phyloP scores from a whole-genome alignment of 2,797 vertebrate species.

The Alfaro cultratus region DNA sequence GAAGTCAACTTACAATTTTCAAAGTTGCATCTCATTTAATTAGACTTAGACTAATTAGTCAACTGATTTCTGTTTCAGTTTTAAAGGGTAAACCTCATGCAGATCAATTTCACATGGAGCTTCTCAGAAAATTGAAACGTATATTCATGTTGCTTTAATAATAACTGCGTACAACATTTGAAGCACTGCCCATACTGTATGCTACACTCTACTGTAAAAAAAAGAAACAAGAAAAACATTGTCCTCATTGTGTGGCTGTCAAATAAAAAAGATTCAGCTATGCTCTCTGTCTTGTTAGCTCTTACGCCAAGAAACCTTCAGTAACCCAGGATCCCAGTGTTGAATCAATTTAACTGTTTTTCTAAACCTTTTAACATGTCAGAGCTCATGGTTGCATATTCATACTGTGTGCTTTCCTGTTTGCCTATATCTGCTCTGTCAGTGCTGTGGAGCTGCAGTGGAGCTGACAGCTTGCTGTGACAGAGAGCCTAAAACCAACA shows the following conservation, averaged over 20 bases:
- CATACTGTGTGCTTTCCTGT: slow-evolving; percentile 12
- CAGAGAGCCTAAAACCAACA: slow-evolving; percentile 76
- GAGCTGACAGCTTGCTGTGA: slow-evolving; percentile 78
- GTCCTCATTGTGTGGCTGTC: background rate
- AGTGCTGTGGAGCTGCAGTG: slow-evolving; percentile 56
- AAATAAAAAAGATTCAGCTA: background rate
- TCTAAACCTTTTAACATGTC: slow-evolving; percentile 8
- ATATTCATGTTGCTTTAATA: background rate
- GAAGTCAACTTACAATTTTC: background rate
- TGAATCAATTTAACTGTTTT: slow-evolving; percentile 2
- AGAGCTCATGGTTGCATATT: slow-evolving; percentile 6
- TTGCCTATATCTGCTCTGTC: slow-evolving; percentile 30
- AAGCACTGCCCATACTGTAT: background rate
- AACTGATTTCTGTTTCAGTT: background rate
- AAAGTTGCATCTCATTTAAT: background rate
- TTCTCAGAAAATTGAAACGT: background rate
- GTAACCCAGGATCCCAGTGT: background rate
- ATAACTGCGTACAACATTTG: background rate
- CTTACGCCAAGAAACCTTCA: background rate
- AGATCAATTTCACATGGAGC: background rate
- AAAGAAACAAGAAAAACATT: background rate
- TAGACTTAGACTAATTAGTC: background rate
- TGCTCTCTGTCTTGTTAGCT: background rate
- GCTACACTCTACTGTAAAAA: background rate
- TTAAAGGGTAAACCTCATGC: background rate